Conservation (phyloP, 1,140 invertebrate species). For the Aphelinus atriplicis region DNA sequence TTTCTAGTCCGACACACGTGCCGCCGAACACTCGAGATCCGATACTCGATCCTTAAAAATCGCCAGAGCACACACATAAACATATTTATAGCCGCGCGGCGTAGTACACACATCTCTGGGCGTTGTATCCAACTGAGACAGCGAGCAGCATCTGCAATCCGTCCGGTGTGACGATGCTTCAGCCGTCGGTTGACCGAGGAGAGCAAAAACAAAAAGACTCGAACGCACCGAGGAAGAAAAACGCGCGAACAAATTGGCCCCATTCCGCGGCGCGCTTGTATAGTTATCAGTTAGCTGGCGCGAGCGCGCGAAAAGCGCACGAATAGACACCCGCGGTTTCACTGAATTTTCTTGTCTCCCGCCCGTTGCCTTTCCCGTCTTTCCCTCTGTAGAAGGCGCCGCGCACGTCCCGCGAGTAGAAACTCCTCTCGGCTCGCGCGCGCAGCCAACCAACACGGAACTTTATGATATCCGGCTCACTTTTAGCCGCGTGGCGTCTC, state of each 20-base stretch:
- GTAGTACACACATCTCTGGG: no score
- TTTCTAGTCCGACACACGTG: no score
- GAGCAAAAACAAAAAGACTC: no score
- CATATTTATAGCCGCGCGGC: no score
- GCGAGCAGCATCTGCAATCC: no score
- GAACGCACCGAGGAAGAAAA: not conserved
- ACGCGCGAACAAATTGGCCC: conserved; percentile 12
- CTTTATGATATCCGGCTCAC: conserved; percentile 25
- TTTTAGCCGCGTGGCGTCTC: conserved; percentile 2
- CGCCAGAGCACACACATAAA: no score
- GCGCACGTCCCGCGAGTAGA: not conserved
- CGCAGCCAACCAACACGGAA: conserved; percentile 6
- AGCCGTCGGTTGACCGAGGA: no score
- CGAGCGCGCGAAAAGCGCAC: not conserved
- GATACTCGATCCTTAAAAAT: no score
- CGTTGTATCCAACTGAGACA: no score
- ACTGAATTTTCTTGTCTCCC: conserved; percentile 20
- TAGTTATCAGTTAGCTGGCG: not conserved
- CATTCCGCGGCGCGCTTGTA: not conserved
- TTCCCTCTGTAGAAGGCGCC: conserved; percentile 21
- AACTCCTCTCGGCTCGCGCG: not conserved
- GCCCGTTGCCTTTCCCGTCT: not conserved
- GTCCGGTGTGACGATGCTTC: no score
- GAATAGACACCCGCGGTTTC: conserved; percentile 2
- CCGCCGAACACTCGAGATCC: no score